These are phyloP conservation scores for Alaudala cheleensis DNA, from an alignment of 2,113 vertebrate species.

Conservation along the genomic window DNA sequence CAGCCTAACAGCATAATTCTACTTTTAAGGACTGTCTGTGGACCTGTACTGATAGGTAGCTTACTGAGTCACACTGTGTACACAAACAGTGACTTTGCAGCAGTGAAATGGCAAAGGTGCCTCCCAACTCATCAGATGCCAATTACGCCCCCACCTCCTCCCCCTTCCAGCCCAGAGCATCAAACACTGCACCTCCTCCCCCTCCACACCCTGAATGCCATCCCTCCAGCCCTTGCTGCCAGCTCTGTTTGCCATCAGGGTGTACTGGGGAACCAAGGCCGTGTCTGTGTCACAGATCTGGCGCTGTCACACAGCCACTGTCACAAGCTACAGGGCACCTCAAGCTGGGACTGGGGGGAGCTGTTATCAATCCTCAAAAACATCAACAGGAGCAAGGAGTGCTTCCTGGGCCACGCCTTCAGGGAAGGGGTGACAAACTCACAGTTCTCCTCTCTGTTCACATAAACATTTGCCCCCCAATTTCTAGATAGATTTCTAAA, in stretches of 20 bases:
- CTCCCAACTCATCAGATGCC: background rate
- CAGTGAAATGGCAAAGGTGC: background rate
- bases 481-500: background rate
- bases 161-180: background rate
- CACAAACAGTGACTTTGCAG: background rate
- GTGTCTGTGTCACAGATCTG: background rate
- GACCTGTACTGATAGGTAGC: background rate
- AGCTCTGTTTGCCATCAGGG: fast-evolving
- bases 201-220: background rate
- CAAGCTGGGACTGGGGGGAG: background rate
- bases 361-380: background rate
- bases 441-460: background rate
- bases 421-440: background rate
- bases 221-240: background rate
- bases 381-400: background rate
- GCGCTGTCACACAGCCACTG: background rate
- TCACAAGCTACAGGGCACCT: background rate
- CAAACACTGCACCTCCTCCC: background rate
- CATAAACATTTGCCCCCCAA: background rate
- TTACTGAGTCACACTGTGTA: background rate
- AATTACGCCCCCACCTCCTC: background rate
- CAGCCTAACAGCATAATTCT: background rate
- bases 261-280: fast-evolving
- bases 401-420: background rate
- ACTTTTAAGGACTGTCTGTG: background rate